These are phyloP conservation scores for Xyrauchen texanus DNA, from an alignment of 2,113 vertebrate species.

Conservation along the genomic window DNA sequence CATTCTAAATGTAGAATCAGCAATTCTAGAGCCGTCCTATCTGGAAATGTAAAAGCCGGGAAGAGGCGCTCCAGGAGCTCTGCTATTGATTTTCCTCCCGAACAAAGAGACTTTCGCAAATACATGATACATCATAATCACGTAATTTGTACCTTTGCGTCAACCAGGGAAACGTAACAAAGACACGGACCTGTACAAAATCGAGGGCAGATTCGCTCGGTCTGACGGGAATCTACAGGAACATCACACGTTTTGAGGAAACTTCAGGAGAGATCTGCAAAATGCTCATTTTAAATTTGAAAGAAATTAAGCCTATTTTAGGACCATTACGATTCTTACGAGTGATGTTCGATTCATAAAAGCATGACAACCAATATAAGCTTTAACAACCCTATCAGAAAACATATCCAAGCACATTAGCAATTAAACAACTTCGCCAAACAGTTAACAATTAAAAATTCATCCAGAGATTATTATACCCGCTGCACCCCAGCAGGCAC, in stretches of 20 bases:
- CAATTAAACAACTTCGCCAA: too few relatives aligned
- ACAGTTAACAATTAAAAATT: too few relatives aligned
- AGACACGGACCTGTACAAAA: constrained; percentile 61
- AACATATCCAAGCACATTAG: too few relatives aligned
- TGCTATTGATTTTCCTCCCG: constrained; percentile 77
- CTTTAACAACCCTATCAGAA: too few relatives aligned
- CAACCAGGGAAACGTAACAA: constrained; percentile 63
- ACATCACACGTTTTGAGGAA: not conserved
- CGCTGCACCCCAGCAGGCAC: too few relatives aligned
- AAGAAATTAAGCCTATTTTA: too few relatives aligned
- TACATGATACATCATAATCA: constrained; percentile 87
- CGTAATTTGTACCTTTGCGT: constrained; percentile 81
- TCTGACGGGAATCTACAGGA: too few relatives aligned
- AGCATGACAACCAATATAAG: too few relatives aligned
- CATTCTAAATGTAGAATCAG: constrained; percentile 76
- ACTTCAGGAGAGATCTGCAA: not conserved
- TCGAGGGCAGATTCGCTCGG: not conserved
- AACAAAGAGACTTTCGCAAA: constrained; percentile 81
- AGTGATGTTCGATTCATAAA: too few relatives aligned
- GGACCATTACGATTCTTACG: too few relatives aligned
- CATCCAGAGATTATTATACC: too few relatives aligned
- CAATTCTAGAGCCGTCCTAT: constrained; percentile 68
- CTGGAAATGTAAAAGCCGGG: constrained; percentile 60
- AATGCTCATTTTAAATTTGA: too few relatives aligned
- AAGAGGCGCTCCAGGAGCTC: constrained; percentile 63